Conservation (phyloP, 2,797 vertebrate species). For the Onychomys torridus region DNA sequence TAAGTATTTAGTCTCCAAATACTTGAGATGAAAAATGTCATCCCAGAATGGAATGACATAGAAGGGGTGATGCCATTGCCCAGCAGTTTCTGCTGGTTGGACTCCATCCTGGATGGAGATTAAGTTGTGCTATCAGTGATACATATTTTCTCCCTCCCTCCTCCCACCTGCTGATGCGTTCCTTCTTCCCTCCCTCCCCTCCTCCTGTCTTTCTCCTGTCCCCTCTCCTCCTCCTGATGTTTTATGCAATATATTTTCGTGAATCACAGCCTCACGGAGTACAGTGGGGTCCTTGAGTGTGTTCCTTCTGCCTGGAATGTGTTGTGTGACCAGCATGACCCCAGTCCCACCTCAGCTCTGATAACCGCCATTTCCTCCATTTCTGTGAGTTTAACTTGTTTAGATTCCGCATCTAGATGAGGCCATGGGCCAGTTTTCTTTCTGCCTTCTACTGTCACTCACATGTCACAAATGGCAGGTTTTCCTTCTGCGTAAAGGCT, state of each 20-base stretch:
- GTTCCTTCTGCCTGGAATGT: not conserved
- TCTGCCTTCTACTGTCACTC: not conserved
- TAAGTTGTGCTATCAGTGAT: not conserved
- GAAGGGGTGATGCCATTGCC: not conserved
- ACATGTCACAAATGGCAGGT: not conserved
- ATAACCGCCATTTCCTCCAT: not conserved
- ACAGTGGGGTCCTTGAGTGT: not conserved
- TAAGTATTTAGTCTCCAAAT: constrained; percentile 7
- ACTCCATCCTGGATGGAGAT: not conserved
- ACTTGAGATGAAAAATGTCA: not conserved
- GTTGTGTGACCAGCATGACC: not conserved
- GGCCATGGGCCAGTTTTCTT: not conserved
- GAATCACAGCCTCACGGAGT: not conserved
- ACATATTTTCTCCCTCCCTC: not conserved
- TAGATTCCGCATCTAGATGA: not conserved
- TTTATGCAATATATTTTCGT: not conserved
- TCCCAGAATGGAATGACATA: not conserved
- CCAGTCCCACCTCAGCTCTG: no score
- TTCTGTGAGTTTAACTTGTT: not conserved
- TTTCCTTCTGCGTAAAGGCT: not conserved
- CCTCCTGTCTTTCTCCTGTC: not conserved
- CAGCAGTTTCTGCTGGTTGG: not conserved
- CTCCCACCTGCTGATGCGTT: not conserved
- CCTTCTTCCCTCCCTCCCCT: not conserved
- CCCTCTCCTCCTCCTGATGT: not conserved